Base-by-base conservation (phyloP, 1,140 invertebrate genomes). In the Atta texana region DNA sequence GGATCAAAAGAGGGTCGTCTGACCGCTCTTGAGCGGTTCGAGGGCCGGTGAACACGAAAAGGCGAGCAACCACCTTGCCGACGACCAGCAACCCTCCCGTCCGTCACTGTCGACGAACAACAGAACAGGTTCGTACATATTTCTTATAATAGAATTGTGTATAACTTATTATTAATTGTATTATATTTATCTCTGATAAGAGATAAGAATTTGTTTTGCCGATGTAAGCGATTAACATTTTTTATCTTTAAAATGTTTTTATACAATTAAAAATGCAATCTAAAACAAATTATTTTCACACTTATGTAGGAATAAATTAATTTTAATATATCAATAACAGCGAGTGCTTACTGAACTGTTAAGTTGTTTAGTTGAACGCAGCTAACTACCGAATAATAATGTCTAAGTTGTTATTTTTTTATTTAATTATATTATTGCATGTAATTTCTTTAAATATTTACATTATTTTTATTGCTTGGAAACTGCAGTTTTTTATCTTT, bases 41-140 rank as follows among this genome's bases (percentile, higher is more conserved):
- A 94, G 88, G 91, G 87, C 92, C 93, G 94, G 94, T 94, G 93
- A 95, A 93, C 93, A 92, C 92, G 90, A 94, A 93, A 94, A 93
- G 93, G 92, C 92, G 93, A 95, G 90, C 91, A 94, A 92, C 92
- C 91, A 91, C 92, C 92, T 93, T 94, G 92, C 90, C 94, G 94
- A 92, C 93, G 89, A 92, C 90, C 91, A 93, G 91, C 92, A 92
- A 93, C 92, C 92, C 92, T 95, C 91, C 88, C 91, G 92, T 93
- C 93, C 92, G 91, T 91, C 90, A 91, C 91, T 92, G 94, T 93
- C 93, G 92, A 94, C 93, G 93, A 95, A 95, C 93, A 94, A 90
- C 94, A 94, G 92, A 95, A 94, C 94, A 95, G 94, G 94, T 95
- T 74, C 87, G 87, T 72, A 78, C 3, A 75, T 8, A 28, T 51